Conservation (phyloP, 2,113 vertebrate species). For the Oceanodroma tethys region DNA sequence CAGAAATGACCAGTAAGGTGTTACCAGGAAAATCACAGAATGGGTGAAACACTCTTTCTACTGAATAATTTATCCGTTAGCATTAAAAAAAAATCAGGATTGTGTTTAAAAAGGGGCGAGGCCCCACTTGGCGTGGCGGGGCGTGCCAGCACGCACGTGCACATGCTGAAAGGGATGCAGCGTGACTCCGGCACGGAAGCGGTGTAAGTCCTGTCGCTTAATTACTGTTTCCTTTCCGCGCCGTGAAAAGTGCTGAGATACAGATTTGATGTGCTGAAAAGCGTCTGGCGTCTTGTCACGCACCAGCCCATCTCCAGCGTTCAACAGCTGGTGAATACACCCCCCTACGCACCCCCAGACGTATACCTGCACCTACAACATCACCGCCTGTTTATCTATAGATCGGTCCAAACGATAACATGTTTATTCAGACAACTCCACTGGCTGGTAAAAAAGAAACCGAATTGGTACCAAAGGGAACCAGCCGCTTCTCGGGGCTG, state of each 20-base stretch:
- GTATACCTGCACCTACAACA: slow-evolving; percentile 8
- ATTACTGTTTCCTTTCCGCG: background rate
- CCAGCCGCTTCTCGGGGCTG: background rate
- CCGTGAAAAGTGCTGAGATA: slow-evolving; percentile 14
- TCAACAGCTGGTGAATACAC: slow-evolving; percentile 27
- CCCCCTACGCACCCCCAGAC: background rate
- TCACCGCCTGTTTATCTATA: background rate
- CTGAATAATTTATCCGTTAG: background rate
- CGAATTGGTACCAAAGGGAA: background rate
- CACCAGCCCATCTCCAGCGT: slow-evolving; percentile 16
- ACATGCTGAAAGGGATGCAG: background rate
- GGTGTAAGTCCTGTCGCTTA: background rate
- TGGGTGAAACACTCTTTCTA: background rate
- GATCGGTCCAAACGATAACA: background rate
- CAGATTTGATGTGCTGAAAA: slow-evolving; percentile 21
- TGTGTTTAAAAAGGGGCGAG: background rate
- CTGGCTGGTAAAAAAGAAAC: background rate
- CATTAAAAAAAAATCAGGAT: background rate
- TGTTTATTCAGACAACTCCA: background rate
- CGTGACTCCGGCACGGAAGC: fast-evolving
- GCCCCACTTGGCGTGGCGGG: background rate
- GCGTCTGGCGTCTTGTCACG: slow-evolving; percentile 34
- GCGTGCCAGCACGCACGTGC: background rate
- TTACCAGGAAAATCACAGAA: background rate
- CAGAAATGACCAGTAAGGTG: background rate